Evolutionary conservation across 2,888 invertebrate species (phyloP), one percentile per base, ranked within the genome.

Genomic region (Andrena flavipes): DNA sequence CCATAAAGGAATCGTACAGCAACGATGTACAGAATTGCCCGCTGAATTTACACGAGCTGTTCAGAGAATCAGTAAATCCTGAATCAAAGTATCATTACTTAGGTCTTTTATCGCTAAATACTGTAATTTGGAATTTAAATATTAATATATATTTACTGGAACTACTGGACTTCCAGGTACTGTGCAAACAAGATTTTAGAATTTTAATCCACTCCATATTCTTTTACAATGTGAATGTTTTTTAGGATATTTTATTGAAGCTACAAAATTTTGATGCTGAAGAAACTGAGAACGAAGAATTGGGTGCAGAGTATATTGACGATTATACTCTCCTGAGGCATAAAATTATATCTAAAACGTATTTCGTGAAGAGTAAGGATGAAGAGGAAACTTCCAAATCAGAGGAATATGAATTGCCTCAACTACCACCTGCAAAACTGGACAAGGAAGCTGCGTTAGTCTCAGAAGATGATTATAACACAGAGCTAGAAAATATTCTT

Each of bases 121-220:
- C 87, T 3, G 85, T 91, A 4, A 87, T 93, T 68, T 93, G 93
- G 92, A 94, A 93, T 87, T 81, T 94, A 68, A 92, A 94, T 68
- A 87, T 91, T 64, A 90, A 89, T 60, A 76, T 92, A 73, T 92
- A 88, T 67, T 82, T 94, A 54, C 35, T 90, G 29, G 82, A 89
- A 54, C 68, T 85, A 7, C 74, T 92, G 13, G 83, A 94, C 76
- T 92, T 92, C 60, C 91, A 93, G 90, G 94, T 93, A 89, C 72
- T 13, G 42, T 0, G 29, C 29, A 6, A 70, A 13, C 30, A 16
- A 49, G 71, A 7, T 33, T 23, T 42, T 20, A 29, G 63, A 42
- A 67, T 35, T 56, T 51, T 48, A n/a, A 33, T 60, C 23, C 30
- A 8, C 6, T 30, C 49, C 0, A 23, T 42, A 13, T 29, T 65